Evolutionary conservation across 2,113 vertebrate genomes (phyloP).

Genomic region (Fukomys damarensis): DNA sequence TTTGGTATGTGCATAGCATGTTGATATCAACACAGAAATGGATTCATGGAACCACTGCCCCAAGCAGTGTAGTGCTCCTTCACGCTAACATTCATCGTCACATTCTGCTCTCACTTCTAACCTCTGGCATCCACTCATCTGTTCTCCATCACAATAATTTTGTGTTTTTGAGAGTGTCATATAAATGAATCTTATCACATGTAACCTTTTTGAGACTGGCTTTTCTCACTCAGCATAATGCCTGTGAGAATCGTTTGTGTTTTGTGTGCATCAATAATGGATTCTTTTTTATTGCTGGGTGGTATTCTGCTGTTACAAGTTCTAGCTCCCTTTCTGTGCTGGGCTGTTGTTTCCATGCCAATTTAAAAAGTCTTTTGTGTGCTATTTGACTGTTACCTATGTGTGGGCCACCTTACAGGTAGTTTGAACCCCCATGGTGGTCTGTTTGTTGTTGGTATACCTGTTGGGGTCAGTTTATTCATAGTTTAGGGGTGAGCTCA

Average conservation of each 20-base stretch:
- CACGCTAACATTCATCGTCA: background rate
- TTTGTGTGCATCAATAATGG: background rate
- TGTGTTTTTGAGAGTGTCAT: background rate
- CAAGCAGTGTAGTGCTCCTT: background rate
- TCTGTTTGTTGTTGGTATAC: background rate
- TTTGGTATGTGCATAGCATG: background rate
- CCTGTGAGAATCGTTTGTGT: background rate
- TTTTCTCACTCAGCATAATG: background rate
- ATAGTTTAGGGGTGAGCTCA: background rate
- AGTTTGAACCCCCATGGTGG: background rate
- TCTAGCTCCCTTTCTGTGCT: background rate
- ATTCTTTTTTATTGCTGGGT: background rate
- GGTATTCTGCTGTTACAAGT: background rate
- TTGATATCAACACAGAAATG: background rate
- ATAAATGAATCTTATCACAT: background rate
- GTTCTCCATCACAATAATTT: background rate
- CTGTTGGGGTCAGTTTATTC: background rate
- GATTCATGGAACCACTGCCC: background rate
- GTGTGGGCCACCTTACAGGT: background rate
- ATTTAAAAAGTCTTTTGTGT: background rate
- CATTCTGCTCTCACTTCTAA: background rate
- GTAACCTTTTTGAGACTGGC: background rate
- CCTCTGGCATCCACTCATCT: background rate
- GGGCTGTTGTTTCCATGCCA: background rate
- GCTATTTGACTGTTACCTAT: background rate